These are phyloP conservation scores for Trematocara caparti DNA, from an alignment of 2,797 vertebrate genomes.

Conservation along the genomic window DNA sequence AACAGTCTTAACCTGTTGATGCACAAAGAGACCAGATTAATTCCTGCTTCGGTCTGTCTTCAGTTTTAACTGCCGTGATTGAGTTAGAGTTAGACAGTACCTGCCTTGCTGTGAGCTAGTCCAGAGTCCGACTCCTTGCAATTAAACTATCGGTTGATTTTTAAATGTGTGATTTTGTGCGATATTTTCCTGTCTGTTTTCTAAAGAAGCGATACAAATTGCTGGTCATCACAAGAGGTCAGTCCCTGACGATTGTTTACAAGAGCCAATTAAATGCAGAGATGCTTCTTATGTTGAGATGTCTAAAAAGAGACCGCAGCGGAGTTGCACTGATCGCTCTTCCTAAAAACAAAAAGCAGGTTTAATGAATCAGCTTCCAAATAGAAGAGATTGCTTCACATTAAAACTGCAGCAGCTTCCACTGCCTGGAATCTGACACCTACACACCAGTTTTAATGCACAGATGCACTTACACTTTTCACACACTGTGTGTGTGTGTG, in stretches of 20 bases:
- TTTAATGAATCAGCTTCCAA: background rate
- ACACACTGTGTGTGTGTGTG: background rate
- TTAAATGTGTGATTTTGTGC: background rate
- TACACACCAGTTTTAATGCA: background rate
- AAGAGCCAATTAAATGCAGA: background rate
- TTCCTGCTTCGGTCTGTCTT: background rate
- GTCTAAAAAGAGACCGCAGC: too few relatives aligned
- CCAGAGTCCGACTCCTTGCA: background rate
- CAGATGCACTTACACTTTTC: background rate
- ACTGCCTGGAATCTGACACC: conserved; percentile 2
- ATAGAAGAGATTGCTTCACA: background rate
- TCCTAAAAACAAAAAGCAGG: background rate
- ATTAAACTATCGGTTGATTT: background rate
- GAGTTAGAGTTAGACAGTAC: background rate
- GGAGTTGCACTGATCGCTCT: background rate
- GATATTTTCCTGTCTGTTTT: background rate
- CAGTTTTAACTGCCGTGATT: background rate
- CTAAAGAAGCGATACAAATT: background rate
- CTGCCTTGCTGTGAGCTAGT: background rate
- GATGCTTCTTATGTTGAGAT: background rate
- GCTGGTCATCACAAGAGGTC: accelerated
- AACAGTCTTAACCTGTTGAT: background rate
- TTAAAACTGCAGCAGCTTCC: background rate
- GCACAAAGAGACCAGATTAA: background rate
- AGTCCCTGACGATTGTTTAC: background rate